Percentiles rank a stretch among this genome's conserved stretches.
Conservation (phyloP, 53 echinoderm and acorn worm genomes). For the Holothuria leucospilota region DNA sequence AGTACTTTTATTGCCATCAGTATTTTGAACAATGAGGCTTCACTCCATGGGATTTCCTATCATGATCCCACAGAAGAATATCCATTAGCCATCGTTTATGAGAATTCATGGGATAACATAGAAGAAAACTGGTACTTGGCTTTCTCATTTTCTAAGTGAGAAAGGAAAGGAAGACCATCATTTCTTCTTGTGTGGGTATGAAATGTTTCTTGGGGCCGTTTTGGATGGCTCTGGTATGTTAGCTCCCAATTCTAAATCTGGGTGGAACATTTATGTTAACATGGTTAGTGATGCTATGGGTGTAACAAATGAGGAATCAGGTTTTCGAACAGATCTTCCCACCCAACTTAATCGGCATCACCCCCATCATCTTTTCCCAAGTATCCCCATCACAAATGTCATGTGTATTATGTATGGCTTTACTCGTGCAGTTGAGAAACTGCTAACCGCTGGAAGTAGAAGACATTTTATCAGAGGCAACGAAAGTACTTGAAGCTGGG, state of each 20-base stretch:
- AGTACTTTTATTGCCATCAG: slow-evolving; percentile 60
- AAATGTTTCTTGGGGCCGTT: slow-evolving; percentile 72
- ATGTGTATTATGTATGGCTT: slow-evolving; percentile 14
- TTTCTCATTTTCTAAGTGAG: not conserved
- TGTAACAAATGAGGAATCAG: slow-evolving; percentile 14
- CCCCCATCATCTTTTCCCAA: not conserved
- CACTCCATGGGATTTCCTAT: slow-evolving; percentile 49
- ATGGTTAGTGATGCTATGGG: slow-evolving; percentile 36
- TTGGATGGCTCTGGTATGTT: slow-evolving; percentile 69
- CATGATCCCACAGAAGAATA: slow-evolving; percentile 66
- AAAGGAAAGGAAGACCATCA: not conserved
- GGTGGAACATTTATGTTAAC: slow-evolving; percentile 76
- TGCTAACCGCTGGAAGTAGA: slow-evolving; percentile 56
- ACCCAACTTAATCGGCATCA: slow-evolving; percentile 39
- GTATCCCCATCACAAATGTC: not conserved
- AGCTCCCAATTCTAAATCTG: slow-evolving; percentile 57
- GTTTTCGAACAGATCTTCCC: slow-evolving; percentile 45
- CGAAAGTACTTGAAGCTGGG: slow-evolving; percentile 26
- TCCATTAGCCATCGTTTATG: slow-evolving; percentile 70
- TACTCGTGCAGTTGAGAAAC: slow-evolving; percentile 47
- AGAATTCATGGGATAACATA: slow-evolving; percentile 70
- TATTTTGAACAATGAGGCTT: slow-evolving; percentile 57
- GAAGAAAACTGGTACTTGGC: slow-evolving; percentile 56
- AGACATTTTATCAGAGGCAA: slow-evolving; percentile 51
- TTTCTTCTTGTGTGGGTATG: slow-evolving; percentile 69